Evolutionary conservation across 1,140 invertebrate genomes (phyloP).

Genomic region (Drosophila serrata): DNA sequence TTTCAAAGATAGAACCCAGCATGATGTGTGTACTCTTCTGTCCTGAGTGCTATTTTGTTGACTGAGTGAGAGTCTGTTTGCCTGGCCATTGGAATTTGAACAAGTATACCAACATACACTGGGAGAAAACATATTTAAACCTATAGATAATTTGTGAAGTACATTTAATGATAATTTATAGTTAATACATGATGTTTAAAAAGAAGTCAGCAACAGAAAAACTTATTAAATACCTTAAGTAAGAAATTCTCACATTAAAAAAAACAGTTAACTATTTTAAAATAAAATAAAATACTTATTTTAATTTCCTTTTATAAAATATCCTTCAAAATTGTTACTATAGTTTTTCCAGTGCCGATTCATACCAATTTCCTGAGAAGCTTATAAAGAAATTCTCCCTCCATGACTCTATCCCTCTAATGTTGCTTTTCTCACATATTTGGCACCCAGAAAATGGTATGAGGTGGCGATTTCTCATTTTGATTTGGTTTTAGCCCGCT

Average conservation of each 20-base stretch:
- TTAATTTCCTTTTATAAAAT: not conserved
- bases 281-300: not conserved
- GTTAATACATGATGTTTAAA: not conserved
- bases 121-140: not conserved
- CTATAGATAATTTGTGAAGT: not conserved
- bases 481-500: conserved; percentile 35
- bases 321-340: too few species aligned
- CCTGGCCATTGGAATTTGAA: conserved; percentile 3
- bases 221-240: too few species aligned
- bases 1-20: conserved; percentile 27
- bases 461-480: conserved; percentile 71
- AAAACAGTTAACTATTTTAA: too few species aligned
- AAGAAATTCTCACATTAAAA: too few species aligned
- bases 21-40: conserved; percentile 1
- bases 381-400: conserved; percentile 10
- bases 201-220: too few species aligned
- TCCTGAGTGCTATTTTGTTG: conserved; percentile 28
- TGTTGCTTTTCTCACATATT: conserved; percentile 22
- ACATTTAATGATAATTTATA: not conserved
- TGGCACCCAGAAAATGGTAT: conserved; percentile 26
- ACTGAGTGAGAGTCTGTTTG: conserved; percentile 16
- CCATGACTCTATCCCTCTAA: not conserved
- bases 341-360: not conserved
- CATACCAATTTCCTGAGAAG: conserved; percentile 15
- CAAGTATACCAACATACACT: conserved; percentile 1